phyloP scores from a whole-genome alignment of 2,797 vertebrate genomes.

The Eulemur rubriventer region DNA sequence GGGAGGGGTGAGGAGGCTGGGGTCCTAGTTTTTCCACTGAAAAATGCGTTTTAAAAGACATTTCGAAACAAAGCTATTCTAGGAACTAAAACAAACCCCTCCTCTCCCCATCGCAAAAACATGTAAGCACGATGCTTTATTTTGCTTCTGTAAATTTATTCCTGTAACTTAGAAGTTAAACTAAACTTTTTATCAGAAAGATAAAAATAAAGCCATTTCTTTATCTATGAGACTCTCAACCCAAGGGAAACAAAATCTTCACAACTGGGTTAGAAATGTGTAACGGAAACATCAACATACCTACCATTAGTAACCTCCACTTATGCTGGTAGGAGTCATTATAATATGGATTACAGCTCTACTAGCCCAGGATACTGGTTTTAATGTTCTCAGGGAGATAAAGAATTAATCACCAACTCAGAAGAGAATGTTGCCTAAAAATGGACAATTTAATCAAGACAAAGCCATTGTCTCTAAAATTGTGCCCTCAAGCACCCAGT shows the following conservation, averaged over 20 bases:
- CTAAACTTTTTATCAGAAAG: conserved; percentile 45
- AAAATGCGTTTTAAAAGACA: not conserved
- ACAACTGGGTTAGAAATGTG: conserved; percentile 36
- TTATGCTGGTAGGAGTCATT: not conserved
- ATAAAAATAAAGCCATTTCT: conserved; percentile 40
- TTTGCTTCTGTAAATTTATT: conserved; percentile 50
- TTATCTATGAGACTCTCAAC: not conserved
- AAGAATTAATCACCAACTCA: conserved; percentile 73
- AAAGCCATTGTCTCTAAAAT: conserved; percentile 74
- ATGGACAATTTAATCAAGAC: conserved; percentile 62
- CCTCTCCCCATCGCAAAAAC: not conserved
- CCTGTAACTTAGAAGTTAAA: conserved; percentile 46
- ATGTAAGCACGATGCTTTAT: not conserved
- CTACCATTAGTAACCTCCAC: conserved; percentile 27
- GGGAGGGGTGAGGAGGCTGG: not conserved
- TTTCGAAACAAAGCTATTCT: not conserved
- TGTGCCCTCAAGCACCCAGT: conserved; percentile 61
- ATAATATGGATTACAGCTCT: conserved; percentile 52
- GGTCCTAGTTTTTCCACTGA: not conserved
- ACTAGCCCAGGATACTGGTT: conserved; percentile 19
- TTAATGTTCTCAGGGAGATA: conserved; percentile 70
- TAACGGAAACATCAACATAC: conserved; percentile 47
- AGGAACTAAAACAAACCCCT: not conserved
- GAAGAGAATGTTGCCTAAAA: conserved; percentile 72
- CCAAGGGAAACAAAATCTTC: conserved; percentile 50